Evolutionary conservation across 2,888 invertebrate species (phyloP).

Genomic region (Elysia crispata): DNA sequence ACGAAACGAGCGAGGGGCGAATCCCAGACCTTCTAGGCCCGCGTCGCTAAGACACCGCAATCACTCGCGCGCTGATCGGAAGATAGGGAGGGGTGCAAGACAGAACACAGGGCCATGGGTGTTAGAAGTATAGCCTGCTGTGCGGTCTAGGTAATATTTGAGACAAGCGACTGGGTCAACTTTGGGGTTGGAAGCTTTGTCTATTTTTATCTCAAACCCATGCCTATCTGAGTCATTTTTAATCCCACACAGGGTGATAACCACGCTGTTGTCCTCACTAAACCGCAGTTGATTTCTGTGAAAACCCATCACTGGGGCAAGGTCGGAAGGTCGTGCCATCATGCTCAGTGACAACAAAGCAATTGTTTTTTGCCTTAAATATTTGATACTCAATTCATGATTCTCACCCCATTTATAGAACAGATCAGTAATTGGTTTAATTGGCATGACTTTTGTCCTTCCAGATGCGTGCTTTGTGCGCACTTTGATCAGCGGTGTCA

Average conservation of each 20-base stretch:
- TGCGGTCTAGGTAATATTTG: too few species aligned
- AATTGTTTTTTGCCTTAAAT: conserved; percentile 21
- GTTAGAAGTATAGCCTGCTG: too few species aligned
- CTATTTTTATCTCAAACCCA: conserved; percentile 5
- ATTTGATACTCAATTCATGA: neutral
- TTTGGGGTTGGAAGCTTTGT: too few species aligned
- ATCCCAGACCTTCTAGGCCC: too few species aligned
- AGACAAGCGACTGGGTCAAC: too few species aligned
- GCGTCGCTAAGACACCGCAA: too few species aligned
- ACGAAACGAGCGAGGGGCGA: too few species aligned
- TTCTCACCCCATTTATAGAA: conserved; percentile 15
- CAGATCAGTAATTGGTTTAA: neutral
- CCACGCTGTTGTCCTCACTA: conserved; percentile 6
- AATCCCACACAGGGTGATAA: conserved; percentile 14
- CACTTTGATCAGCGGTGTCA: conserved; percentile 11
- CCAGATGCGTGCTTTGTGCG: neutral
- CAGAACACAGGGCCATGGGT: too few species aligned
- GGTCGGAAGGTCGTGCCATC: conserved; percentile 27
- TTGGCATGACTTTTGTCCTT: conserved; percentile 22
- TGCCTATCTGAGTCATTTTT: conserved; percentile 2
- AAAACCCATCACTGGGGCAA: conserved; percentile 26
- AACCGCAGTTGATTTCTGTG: conserved; percentile 11
- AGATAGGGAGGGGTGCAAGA: too few species aligned
- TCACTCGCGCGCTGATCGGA: too few species aligned
- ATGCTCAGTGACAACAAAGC: neutral